Percentiles rank a stretch among this genome's conserved stretches.
phyloP scores from a whole-genome alignment of 2,888 invertebrate species.

The Cantharis flavilabris region DNA sequence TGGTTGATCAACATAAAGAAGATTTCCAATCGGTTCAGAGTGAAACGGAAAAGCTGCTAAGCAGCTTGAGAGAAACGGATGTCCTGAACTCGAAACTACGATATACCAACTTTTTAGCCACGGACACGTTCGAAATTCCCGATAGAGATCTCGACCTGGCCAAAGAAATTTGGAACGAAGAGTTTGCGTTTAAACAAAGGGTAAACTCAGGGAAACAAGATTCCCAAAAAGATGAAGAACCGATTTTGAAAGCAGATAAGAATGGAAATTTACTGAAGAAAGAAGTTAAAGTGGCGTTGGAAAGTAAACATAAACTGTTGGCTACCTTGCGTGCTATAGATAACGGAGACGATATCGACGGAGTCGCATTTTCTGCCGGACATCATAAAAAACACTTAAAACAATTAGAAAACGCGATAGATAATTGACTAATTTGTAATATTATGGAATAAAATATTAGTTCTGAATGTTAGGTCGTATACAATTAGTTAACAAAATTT shows the following conservation, averaged over 20 bases:
- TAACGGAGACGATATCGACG: conserved; percentile 53
- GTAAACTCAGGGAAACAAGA: conserved; percentile 9
- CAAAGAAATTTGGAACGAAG: conserved; percentile 48
- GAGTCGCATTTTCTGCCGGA: neutral
- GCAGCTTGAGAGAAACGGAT: conserved; percentile 60
- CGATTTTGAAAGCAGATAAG: conserved; percentile 23
- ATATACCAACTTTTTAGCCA: conserved; percentile 21
- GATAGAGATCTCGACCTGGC: conserved; percentile 46
- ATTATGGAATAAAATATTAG: neutral
- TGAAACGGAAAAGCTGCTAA: conserved; percentile 59
- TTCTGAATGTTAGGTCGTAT: neutral
- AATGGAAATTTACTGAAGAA: conserved; percentile 35
- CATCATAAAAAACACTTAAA: neutral
- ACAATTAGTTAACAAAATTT: neutral
- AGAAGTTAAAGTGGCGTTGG: conserved; percentile 41
- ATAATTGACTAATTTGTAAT: neutral
- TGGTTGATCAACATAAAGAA: conserved; percentile 60
- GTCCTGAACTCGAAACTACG: conserved; percentile 58
- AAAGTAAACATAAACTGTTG: conserved; percentile 63
- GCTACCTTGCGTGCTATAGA: conserved; percentile 69
- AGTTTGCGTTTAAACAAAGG: conserved; percentile 40
- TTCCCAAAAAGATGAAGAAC: conserved; percentile 4
- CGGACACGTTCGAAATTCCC: conserved; percentile 28
- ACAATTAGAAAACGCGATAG: neutral
- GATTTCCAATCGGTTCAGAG: conserved; percentile 56